Base-by-base conservation (phyloP, 1,140 invertebrate genomes). In the Globodera ellingtonae region DNA sequence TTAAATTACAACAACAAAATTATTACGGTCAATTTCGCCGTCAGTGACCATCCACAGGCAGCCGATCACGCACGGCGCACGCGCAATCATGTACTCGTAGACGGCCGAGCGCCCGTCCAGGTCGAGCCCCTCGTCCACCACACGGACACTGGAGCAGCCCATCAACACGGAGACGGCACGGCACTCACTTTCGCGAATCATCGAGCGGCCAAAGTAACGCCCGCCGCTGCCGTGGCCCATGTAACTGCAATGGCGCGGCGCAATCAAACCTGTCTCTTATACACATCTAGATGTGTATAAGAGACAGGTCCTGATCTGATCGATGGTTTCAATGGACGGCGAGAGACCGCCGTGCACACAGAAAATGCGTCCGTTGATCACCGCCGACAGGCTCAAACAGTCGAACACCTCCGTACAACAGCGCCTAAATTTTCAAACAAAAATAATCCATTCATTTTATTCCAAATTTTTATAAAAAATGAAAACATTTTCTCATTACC, bases 261-360 rank as follows among this genome's bases (percentile, higher is more conserved):
- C 15, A 70, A 85, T 79, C 46, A 7, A 9, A n/a, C n/a, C n/a
- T n/a, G n/a, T n/a, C n/a, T n/a, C n/a, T n/a, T n/a, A n/a, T n/a
- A n/a, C n/a, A n/a, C n/a, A n/a, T n/a, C n/a, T n/a, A n/a, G n/a
- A n/a, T n/a, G n/a, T n/a, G n/a, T n/a, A n/a, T n/a, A n/a, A n/a
- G n/a, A n/a, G n/a, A n/a, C n/a, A n/a, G 24, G 94, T 95, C 85
- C 97, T 92, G 87, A 99, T 99, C 91, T 99, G 97, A 91, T 99
- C 98, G 73, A 99, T 92, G 6, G 96, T 98, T 90, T 98, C 95
- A 90, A 81, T 76, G 46, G 96, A 98, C 18, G 97, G 98, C 18
- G 96, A 98, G 7, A 99, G 91, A n/a, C 98, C 98, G 79, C 98
- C 98, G 89, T 99, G 98, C 56, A 99, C 97, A 91, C 98, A 99